These are phyloP conservation scores for Solenopsis invicta DNA, from an alignment of 1,140 invertebrate species.

Conservation along the genomic window DNA sequence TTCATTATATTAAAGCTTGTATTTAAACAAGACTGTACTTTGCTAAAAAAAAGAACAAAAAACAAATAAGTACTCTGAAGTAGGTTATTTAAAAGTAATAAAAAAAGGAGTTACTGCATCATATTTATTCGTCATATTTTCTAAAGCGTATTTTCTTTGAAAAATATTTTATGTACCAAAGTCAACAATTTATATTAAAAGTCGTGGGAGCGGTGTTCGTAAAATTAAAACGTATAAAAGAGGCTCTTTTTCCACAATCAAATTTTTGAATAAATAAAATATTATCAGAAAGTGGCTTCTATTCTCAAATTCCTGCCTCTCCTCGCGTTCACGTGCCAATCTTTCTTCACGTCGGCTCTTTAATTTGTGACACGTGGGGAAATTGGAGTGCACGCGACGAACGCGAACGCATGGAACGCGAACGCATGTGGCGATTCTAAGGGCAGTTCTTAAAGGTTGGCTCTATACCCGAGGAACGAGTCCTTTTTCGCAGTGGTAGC, in stretches of 20 bases:
- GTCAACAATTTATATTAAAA: background rate
- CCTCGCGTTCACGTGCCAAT: background rate
- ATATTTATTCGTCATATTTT: background rate
- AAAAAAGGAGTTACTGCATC: background rate
- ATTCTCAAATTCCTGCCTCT: background rate
- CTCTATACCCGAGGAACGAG: background rate
- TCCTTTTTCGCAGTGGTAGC: conserved; percentile 37
- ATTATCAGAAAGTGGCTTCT: conserved; percentile 6
- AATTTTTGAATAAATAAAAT: conserved; percentile 30
- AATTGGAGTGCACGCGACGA: background rate
- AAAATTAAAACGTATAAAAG: conserved; percentile 5
- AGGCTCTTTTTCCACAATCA: background rate
- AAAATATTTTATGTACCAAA: conserved; percentile 8
- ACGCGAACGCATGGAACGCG: conserved; percentile 3
- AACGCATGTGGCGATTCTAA: conserved; percentile 32
- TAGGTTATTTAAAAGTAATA: background rate
- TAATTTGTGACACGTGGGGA: conserved; percentile 13
- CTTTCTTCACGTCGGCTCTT: conserved; percentile 12
- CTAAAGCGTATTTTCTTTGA: background rate
- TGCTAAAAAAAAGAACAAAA: background rate
- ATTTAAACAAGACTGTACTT: background rate
- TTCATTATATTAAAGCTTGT: background rate
- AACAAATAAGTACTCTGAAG: background rate
- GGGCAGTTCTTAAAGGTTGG: conserved; percentile 19
- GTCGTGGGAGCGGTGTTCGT: background rate